phyloP scores from a whole-genome alignment of 1,140 invertebrate genomes.

The Diprion similis region DNA sequence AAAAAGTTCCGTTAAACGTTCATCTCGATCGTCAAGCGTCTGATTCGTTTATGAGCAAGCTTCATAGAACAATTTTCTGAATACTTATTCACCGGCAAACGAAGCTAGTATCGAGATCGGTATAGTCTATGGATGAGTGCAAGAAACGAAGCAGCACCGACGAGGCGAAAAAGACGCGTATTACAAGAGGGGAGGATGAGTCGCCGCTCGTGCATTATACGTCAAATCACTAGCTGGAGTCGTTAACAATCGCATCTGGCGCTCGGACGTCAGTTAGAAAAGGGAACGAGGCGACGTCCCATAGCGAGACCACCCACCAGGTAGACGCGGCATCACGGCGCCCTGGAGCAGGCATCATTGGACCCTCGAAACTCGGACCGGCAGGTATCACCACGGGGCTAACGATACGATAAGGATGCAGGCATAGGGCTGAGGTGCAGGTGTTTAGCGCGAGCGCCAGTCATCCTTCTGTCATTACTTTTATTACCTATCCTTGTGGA shows the following conservation, averaged over 20 bases:
- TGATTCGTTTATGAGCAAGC: no score
- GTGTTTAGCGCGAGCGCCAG: conserved; percentile 53
- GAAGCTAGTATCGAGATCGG: neutral
- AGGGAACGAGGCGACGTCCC: neutral
- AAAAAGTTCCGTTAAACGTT: no score
- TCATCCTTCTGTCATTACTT: conserved; percentile 60
- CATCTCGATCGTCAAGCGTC: no score
- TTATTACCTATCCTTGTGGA: conserved; percentile 26
- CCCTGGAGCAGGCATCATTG: no score
- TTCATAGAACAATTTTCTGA: no score
- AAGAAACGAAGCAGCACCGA: neutral
- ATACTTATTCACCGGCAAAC: neutral
- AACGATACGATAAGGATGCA: conserved; percentile 52
- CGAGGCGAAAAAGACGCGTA: no score
- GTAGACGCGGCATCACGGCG: no score
- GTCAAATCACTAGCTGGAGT: neutral
- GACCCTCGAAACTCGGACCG: neutral
- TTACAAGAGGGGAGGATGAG: no score
- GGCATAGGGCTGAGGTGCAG: conserved; percentile 39
- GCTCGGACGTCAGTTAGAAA: neutral
- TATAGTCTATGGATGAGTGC: neutral
- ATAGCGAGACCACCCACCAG: neutral
- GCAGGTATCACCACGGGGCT: conserved; percentile 20
- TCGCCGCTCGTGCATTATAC: neutral
- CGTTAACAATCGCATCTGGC: conserved; percentile 7